These are phyloP conservation scores for Macrotus californicus DNA, from an alignment of 2,113 vertebrate species.

Conservation along the genomic window DNA sequence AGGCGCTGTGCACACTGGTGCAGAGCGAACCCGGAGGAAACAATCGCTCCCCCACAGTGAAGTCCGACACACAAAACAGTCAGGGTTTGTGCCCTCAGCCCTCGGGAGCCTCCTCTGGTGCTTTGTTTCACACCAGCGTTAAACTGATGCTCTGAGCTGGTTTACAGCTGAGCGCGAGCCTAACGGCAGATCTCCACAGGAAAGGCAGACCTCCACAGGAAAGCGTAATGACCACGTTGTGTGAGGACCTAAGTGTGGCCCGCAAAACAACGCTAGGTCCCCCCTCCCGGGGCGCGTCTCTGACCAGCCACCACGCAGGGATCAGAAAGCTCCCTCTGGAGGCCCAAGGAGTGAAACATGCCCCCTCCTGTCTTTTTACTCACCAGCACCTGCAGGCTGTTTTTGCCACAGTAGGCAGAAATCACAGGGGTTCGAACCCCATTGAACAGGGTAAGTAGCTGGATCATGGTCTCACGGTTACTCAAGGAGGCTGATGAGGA, in stretches of 20 bases:
- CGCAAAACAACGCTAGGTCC: background rate
- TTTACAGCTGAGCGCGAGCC: background rate
- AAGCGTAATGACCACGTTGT: background rate
- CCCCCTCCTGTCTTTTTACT: background rate
- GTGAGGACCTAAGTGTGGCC: background rate
- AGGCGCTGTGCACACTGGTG: background rate
- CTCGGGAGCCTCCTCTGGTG: background rate
- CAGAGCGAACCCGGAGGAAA: background rate
- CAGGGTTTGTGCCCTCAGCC: too few relatives aligned
- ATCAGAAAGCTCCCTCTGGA: background rate
- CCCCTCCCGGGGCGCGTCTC: background rate
- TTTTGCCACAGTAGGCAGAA: background rate
- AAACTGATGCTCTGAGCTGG: background rate
- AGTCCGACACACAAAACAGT: background rate
- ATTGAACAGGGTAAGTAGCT: background rate
- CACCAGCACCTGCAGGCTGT: background rate
- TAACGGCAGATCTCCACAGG: background rate
- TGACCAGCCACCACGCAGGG: accelerated
- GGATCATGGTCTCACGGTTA: background rate
- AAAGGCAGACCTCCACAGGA: background rate
- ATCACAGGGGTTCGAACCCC: background rate
- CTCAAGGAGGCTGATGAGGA: conserved; percentile 15
- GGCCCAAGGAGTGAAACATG: background rate
- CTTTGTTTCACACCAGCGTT: background rate
- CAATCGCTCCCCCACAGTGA: background rate